Evolutionary conservation across 1,140 invertebrate genomes (phyloP).

Genomic region (Trichonephila inaurata): DNA sequence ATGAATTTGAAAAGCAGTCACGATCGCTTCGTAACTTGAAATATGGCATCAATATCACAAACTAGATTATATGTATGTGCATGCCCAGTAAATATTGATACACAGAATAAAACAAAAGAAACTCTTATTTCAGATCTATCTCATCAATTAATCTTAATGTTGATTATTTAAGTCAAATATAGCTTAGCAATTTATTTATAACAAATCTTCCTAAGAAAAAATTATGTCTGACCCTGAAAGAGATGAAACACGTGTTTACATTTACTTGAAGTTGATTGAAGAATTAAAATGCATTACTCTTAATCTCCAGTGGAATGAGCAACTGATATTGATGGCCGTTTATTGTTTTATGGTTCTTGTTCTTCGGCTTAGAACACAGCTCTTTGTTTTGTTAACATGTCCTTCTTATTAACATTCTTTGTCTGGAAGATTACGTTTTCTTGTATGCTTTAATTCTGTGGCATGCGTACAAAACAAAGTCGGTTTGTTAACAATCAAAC

Average conservation of each 20-base stretch:
- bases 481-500: background rate
- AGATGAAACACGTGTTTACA: background rate
- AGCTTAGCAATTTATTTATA: background rate
- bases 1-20: too few relatives aligned
- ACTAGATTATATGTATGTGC: too few relatives aligned
- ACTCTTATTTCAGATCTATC: too few relatives aligned
- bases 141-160: too few relatives aligned
- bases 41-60: too few relatives aligned
- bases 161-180: too few relatives aligned
- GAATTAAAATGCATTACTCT: background rate
- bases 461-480: background rate
- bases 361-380: background rate
- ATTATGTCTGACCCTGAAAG: conserved; percentile 2
- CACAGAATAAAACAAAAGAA: too few relatives aligned
- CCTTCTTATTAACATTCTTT: background rate
- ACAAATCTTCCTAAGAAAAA: background rate
- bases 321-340: background rate
- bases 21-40: too few relatives aligned
- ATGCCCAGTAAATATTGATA: too few relatives aligned
- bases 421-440: conserved; percentile 4
- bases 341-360: conserved; percentile 16
- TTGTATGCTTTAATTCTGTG: background rate
- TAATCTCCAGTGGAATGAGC: background rate
- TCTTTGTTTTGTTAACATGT: background rate
- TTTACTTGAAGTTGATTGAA: background rate